Base-by-base conservation (phyloP, 2,113 vertebrate species). In the Colius striatus region DNA sequence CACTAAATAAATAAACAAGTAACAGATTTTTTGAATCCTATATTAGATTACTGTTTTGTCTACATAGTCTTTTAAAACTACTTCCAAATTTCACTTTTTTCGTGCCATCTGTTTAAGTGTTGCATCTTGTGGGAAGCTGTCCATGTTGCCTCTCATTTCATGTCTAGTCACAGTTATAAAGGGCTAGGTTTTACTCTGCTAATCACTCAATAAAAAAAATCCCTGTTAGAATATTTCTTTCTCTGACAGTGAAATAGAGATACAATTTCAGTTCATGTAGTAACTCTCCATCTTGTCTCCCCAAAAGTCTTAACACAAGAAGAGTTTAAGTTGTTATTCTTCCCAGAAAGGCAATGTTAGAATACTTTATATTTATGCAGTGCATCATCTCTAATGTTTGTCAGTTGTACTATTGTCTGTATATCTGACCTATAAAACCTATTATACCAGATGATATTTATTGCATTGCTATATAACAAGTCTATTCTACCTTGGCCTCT, bases 21-120 rank as follows among this genome's bases (percentile, higher is more conserved):
- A 87, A 47, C 22, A n/a, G 32, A n/a, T 34, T 50, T 55, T 73
- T 22, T 3, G 0, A 75, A 16, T 73, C 90, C 34, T 14, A 2
- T 60, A 41, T 84, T 84, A 81, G 29, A 72, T 81, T 60, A 50
- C 16, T 84, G 20, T 92, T 94, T 89, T 94, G 48, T 82, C 66
- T 92, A 67, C n/a, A 65, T 18, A 6, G 26, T 48, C 45, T 54
- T 93, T 87, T 68, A 72, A 84, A 90, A 50, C 48, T 84, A 48
- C 41, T 91, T 66, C 38, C 6, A 94, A 94, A 87, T 53, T 78
- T 84, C 45, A 45, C 16, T 68, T 90, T 74, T 86, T 86, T 26
- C 21, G 25, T 79, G 32, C 73, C 60, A 84, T 92, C 88, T 94
- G 79, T 74, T 75, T 78, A 87, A 87, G 57, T 87, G 62, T 38